Base-by-base conservation (phyloP, 2,888 invertebrate genomes). In the Hyles lineata region DNA sequence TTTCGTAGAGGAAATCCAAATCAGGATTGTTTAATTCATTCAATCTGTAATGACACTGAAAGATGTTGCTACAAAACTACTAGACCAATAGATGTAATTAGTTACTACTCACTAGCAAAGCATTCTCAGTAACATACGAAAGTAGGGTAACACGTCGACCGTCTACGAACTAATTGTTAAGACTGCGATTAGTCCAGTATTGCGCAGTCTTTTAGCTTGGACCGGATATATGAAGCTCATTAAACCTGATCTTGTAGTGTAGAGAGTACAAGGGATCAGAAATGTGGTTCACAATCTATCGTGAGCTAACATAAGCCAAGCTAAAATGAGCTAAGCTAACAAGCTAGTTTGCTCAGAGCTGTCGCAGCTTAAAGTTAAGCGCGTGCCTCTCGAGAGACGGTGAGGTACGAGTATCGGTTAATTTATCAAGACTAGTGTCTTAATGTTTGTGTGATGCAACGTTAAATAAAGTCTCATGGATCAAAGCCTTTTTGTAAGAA, bases 241-340 rank as follows among this genome's bases (percentile, higher is more conserved):
- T 67, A 67, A 67, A 50, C 23, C 43, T 62, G 62, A 35, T 67
- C 50, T 50, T 23, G 67, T 67, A 55, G 55, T 55, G 55, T n/a
- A 55, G n/a, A 55, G 55, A 55, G 67, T 50, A 67, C 50, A 50
- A 23, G 43, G 19, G 63, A 67, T 67, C 43, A 50, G 50, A 23
- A 67, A 43, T 50, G 67, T 67, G 67, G 67, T 67, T 67, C 67
- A 50, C 67, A 67, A 67, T 50, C 67, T 67, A 67, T 50, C 17
- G 43, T 23, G 23, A 23, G 67, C 50, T 50, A 32, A 17, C 63
- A 23, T 67, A 23, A 43, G 67, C 50, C 15, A 55, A 55, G 55
- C 55, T 55, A 55, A 55, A 43, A 17, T 61, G 29, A 50, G 67
- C 67, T 50, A 23, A 67, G 67, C 23, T 67, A 67, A 67, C 50